Percentiles rank a stretch among this genome's conserved stretches.
Evolutionary conservation across 2,888 invertebrate genomes (phyloP).

Genomic region (Abrostola tripartita): DNA sequence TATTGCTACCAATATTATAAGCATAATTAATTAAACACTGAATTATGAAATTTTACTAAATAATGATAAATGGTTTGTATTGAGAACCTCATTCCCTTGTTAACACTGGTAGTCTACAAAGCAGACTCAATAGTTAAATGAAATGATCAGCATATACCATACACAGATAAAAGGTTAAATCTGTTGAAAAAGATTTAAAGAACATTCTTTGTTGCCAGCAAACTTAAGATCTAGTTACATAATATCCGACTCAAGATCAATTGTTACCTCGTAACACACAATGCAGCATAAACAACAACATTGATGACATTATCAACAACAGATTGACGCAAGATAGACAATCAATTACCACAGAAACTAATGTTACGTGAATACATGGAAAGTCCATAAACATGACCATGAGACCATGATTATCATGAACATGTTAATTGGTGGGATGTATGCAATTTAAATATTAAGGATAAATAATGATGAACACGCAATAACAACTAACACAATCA

Average conservation of each 20-base stretch:
- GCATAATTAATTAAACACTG: conserved; percentile 11
- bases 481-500: conserved; percentile 3
- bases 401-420: conserved; percentile 14
- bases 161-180: too few relatives aligned
- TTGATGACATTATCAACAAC: conserved; percentile 19
- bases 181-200: conserved; percentile 13
- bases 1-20: conserved; percentile 38
- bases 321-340: conserved; percentile 3
- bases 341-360: conserved; percentile 17
- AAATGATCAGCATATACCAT: too few relatives aligned
- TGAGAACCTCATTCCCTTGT: too few relatives aligned
- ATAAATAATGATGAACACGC: conserved; percentile 9
- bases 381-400: conserved; percentile 28
- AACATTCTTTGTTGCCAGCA: conserved; percentile 16
- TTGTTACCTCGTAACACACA: conserved; percentile 10
- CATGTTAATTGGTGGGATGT: conserved; percentile 37
- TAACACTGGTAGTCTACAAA: too few relatives aligned
- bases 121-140: too few relatives aligned
- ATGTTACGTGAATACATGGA: conserved; percentile 5
- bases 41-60: too few relatives aligned
- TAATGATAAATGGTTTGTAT: too few relatives aligned
- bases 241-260: conserved; percentile 13
- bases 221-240: conserved; percentile 14
- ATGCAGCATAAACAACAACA: conserved; percentile 27
- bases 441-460: conserved; percentile 13